Percentiles rank a stretch among this genome's conserved stretches.
These are phyloP conservation scores for Meteorus colon DNA, from an alignment of 2,888 invertebrate species.

Conservation along the genomic window DNA sequence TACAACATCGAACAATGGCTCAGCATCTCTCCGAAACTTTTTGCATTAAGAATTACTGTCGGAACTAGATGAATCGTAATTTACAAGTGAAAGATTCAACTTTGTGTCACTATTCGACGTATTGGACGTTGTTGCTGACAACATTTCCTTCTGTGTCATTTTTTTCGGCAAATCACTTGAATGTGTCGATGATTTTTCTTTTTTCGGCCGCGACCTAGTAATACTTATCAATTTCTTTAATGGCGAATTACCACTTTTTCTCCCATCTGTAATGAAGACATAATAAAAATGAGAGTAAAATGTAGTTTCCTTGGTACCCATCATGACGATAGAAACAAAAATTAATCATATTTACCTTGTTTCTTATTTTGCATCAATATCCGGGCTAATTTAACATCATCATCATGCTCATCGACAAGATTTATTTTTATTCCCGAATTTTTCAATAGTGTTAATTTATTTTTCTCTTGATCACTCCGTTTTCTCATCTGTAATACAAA, in stretches of 20 bases:
- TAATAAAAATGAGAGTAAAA: background rate
- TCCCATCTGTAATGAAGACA: constrained; percentile 54
- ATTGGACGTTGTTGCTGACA: constrained; percentile 46
- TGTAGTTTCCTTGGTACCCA: background rate
- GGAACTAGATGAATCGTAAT: constrained; percentile 68
- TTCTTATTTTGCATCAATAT: constrained; percentile 81
- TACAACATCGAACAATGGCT: background rate
- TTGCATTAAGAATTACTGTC: constrained; percentile 55
- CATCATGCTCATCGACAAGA: constrained; percentile 85
- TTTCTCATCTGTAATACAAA: constrained; percentile 78
- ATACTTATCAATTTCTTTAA: constrained; percentile 62
- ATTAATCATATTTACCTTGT: constrained; percentile 71
- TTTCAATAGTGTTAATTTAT: constrained; percentile 79
- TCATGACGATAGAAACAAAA: constrained; percentile 9
- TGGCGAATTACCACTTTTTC: constrained; percentile 49
- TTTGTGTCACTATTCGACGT: constrained; percentile 49
- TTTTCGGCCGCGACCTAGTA: constrained; percentile 57
- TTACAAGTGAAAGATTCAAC: constrained; percentile 61
- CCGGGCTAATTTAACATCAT: constrained; percentile 87
- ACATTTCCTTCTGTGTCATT: constrained; percentile 43
- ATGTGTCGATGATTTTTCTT: constrained; percentile 48
- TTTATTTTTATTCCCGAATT: constrained; percentile 86
- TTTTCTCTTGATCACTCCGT: constrained; percentile 82
- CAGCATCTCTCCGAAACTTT: background rate
- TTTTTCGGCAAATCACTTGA: constrained; percentile 38